These are phyloP conservation scores for Xiphophorus maculatus DNA, from an alignment of 2,113 vertebrate genomes.

Conservation along the genomic window DNA sequence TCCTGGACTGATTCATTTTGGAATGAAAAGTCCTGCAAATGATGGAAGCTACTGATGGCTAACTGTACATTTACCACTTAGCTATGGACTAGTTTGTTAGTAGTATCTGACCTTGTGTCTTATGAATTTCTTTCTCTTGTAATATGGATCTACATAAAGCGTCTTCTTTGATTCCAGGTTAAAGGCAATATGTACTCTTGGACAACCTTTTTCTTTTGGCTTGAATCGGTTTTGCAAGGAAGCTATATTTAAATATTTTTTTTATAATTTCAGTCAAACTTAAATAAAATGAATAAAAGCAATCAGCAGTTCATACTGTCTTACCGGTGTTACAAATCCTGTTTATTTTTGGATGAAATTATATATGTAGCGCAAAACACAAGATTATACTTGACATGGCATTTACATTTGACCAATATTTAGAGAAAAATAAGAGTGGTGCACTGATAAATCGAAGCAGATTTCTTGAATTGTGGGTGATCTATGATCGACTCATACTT, in stretches of 20 bases:
- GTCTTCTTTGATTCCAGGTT: constrained; percentile 1
- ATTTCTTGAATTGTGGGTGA: too few species aligned
- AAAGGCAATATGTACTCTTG: not conserved
- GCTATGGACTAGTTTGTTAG: constrained; percentile 11
- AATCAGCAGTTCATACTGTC: not conserved
- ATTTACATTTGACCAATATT: not conserved
- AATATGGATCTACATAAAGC: not conserved
- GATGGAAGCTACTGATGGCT: constrained; percentile 12
- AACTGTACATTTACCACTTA: not conserved
- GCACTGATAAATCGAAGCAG: too few species aligned
- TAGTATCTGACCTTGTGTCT: constrained; percentile 11
- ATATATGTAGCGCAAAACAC: not conserved
- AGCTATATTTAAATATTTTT: not conserved
- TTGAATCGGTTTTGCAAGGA: not conserved
- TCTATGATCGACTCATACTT: too few species aligned
- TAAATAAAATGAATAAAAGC: too few species aligned
- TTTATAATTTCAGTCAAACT: not conserved
- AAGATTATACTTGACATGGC: not conserved
- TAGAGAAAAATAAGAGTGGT: not conserved
- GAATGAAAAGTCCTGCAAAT: constrained; percentile 17
- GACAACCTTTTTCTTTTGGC: not conserved
- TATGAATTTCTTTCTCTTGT: not conserved
- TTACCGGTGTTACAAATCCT: too few species aligned
- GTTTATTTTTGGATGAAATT: not conserved
- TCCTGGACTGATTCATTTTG: constrained; percentile 45